phyloP scores from a whole-genome alignment of 92 coral and sea anemone genomes.

The Actinernus sp. region DNA sequence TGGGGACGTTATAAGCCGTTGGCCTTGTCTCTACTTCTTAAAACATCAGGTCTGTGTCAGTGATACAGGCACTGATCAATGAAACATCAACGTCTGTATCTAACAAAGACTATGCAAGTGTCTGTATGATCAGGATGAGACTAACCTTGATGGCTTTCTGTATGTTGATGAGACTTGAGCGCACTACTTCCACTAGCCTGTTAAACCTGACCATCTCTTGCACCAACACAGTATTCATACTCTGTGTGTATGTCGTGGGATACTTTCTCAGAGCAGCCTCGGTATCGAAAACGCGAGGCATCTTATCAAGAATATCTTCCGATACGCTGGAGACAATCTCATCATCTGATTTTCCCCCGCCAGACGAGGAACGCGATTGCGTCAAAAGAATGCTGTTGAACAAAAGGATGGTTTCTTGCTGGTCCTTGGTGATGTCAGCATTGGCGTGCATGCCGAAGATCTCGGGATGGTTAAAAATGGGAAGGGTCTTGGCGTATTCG shows the following conservation, averaged over 20 bases:
- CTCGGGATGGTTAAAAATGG: constrained; percentile 93
- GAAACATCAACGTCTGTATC: no score
- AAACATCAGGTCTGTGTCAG: no score
- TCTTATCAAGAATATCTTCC: constrained; percentile 90
- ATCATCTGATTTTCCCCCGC: constrained; percentile 97
- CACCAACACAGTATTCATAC: constrained; percentile 98
- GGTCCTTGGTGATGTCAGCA: constrained; percentile 98
- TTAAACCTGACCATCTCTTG: constrained; percentile 99
- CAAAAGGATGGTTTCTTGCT: constrained; percentile 84
- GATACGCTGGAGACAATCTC: constrained; percentile 91
- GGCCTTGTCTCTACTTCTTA: no score
- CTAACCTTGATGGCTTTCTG: constrained; percentile 99
- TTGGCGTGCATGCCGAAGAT: constrained; percentile 99
- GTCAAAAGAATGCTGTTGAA: constrained; percentile 94
- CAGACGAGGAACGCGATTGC: constrained; percentile 93
- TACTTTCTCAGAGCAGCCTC: constrained; percentile 95
- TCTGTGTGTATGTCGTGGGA: constrained; percentile 98
- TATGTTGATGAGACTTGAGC: constrained; percentile 90
- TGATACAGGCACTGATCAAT: no score
- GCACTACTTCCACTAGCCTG: constrained; percentile 94
- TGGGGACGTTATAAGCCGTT: no score
- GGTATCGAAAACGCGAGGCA: constrained; percentile 90
- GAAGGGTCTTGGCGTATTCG: constrained; percentile 89
- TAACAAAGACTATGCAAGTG: no score
- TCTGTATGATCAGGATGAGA: no score